A percentile compares a stretch with the other conserved stretches of the same genome.
Conservation (phyloP, 1,140 invertebrate species). For the Lasioglossum baleicum region DNA sequence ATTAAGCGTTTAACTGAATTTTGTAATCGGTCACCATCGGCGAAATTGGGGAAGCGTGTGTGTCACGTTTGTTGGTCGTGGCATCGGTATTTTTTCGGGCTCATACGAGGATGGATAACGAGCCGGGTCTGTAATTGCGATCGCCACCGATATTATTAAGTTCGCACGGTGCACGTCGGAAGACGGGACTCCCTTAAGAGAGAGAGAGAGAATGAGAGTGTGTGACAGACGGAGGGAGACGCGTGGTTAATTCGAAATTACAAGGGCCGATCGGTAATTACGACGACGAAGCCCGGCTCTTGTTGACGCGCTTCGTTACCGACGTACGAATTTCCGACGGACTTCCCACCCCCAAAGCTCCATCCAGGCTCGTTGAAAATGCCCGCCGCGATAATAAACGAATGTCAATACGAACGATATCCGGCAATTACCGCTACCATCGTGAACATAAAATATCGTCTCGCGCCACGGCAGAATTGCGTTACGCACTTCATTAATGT, state of each 20-base stretch:
- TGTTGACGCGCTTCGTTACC: constrained; percentile 12
- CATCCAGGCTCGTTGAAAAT: neutral
- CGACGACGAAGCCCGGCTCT: neutral
- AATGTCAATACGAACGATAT: constrained; percentile 32
- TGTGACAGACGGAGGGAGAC: neutral
- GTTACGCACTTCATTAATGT: constrained; percentile 45
- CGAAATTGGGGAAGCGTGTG: neutral
- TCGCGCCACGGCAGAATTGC: constrained; percentile 20
- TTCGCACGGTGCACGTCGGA: neutral
- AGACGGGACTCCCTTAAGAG: neutral
- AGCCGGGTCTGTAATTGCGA: neutral
- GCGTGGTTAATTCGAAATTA: constrained; percentile 35
- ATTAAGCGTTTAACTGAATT: constrained; percentile 16
- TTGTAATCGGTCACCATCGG: constrained; percentile 5
- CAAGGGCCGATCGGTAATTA: neutral
- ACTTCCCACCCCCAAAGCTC: neutral
- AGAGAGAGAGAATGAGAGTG: no score
- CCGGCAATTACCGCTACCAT: constrained; percentile 31
- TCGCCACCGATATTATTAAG: constrained; percentile 8
- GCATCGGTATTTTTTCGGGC: neutral
- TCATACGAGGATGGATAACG: neutral
- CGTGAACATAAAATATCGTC: constrained; percentile 29
- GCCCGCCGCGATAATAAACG: constrained; percentile 21
- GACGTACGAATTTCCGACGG: constrained; percentile 12
- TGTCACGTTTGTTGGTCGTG: neutral